Evolutionary conservation across 1,140 invertebrate species (phyloP).

Genomic region (Cyphomyrmex costatus): DNA sequence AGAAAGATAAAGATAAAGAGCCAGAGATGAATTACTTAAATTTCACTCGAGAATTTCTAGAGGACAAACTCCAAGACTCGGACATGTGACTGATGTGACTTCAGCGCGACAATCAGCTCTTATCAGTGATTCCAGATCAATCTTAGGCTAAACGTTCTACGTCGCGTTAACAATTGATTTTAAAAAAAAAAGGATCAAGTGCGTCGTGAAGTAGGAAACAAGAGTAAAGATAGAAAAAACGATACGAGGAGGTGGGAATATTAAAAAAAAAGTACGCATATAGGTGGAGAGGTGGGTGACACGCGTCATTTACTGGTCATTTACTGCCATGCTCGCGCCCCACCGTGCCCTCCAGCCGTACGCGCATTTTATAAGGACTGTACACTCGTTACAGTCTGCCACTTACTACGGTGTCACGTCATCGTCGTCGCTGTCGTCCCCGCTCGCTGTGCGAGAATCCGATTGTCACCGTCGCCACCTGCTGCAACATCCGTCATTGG

Average conservation of each 20-base stretch:
- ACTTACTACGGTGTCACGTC: constrained; percentile 61
- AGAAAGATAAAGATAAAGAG: not conserved
- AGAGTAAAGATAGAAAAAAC: not conserved
- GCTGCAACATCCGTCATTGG: not conserved
- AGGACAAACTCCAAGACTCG: not conserved
- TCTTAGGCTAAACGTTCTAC: not conserved
- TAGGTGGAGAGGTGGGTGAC: constrained; percentile 18
- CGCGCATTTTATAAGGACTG: constrained; percentile 65
- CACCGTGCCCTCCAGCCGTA: constrained; percentile 57
- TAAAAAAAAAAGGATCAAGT: not conserved
- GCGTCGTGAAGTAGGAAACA: not conserved
- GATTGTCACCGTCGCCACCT: not conserved
- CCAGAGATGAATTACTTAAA: not conserved
- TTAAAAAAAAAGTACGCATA: not conserved
- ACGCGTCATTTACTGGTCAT: constrained; percentile 13
- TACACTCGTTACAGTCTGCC: constrained; percentile 30
- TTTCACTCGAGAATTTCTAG: not conserved
- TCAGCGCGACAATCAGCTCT: not conserved
- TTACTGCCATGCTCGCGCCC: constrained; percentile 69
- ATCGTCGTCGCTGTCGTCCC: not conserved
- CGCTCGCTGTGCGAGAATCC: not conserved
- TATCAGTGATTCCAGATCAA: not conserved
- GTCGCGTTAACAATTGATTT: not conserved
- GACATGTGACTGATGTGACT: constrained; percentile 5
- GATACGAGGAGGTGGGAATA: not conserved